Evolutionary conservation across 2,888 invertebrate genomes (phyloP), one percentile per base, ranked within the genome.

Genomic region (Rosalia funebris): DNA sequence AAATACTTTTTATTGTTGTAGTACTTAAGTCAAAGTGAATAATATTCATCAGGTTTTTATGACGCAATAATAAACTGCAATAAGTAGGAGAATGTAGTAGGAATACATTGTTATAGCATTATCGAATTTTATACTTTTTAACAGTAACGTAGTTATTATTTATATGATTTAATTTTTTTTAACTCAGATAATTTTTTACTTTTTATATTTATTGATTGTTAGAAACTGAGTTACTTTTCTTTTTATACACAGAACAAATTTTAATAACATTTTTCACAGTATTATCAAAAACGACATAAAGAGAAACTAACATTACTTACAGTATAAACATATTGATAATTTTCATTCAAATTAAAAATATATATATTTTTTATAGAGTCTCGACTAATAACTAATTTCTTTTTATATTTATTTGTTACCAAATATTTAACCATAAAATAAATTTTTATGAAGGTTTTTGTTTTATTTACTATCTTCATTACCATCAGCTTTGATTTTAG

Each of bases 331-430:
- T 16, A 19, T 56, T 14, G 14, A 34, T 34, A n/a, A 34, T 34
- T 34, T 34, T 34, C 10, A 25, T 5, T 25, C 7, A 25, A 5
- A 25, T 37, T 9, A 11, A 11, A 10, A 36, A 12, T 19, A 11
- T 32, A 16, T n/a, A 32, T 32, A 17, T n/a, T 12, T 55, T 25
- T 14, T 42, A 48, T n/a, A 2, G 16, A 67, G 65, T 65, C 16
- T 25, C 15, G 50, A 71, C 68, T 68, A 70, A 66, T 66, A 48
- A 66, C 63, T 66, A 65, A 62, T 60, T 61, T 64, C n/a, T 63
- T 69, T 68, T 69, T 68, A 68, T 76, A 74, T 76, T 75, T 77
- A 76, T 77, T 74, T 76, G 79, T 79, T 79, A 78, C 78, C 78
- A 78, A 78, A 79, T 77, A 75, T 72, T 69, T 69, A 73, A 67